Evolutionary conservation across 2,888 invertebrate species (phyloP).

Genomic region (Drosophila mettleri): DNA sequence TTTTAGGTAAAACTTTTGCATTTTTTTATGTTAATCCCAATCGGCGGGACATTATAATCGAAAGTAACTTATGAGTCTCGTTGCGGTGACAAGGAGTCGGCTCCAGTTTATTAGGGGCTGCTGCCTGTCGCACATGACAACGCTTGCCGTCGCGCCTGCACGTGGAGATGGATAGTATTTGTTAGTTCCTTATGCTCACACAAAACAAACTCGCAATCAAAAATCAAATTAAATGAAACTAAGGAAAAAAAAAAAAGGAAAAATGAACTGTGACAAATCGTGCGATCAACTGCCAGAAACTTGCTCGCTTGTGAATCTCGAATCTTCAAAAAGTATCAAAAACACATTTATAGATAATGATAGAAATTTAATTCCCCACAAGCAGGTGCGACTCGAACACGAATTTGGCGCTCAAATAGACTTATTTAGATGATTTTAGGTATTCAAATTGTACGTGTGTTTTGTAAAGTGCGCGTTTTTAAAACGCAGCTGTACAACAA

Average conservation of each 20-base stretch:
- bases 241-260: not conserved
- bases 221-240: slow-evolving; percentile 33
- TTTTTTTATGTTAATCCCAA: slow-evolving; percentile 59
- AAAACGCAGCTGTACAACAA: slow-evolving; percentile 71
- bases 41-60: slow-evolving; percentile 46
- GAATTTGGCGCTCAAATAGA: slow-evolving; percentile 83
- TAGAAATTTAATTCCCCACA: slow-evolving; percentile 22
- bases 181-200: slow-evolving; percentile 64
- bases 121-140: slow-evolving; percentile 69
- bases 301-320: slow-evolving; percentile 45
- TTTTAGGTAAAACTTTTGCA: slow-evolving; percentile 63
- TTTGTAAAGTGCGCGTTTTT: slow-evolving; percentile 64
- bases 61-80: slow-evolving; percentile 77
- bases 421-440: slow-evolving; percentile 79
- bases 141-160: slow-evolving; percentile 65
- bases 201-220: slow-evolving; percentile 20
- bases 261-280: slow-evolving; percentile 53
- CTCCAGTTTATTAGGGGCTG: slow-evolving; percentile 40
- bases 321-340: slow-evolving; percentile 17
- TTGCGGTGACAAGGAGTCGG: slow-evolving; percentile 63
- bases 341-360: slow-evolving; percentile 10
- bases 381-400: slow-evolving; percentile 59
- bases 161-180: slow-evolving; percentile 47
- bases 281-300: slow-evolving; percentile 34
- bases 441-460: slow-evolving; percentile 64